phyloP scores from a whole-genome alignment of 2,113 vertebrate species.

The Sterrhoptilus dennistouni region DNA sequence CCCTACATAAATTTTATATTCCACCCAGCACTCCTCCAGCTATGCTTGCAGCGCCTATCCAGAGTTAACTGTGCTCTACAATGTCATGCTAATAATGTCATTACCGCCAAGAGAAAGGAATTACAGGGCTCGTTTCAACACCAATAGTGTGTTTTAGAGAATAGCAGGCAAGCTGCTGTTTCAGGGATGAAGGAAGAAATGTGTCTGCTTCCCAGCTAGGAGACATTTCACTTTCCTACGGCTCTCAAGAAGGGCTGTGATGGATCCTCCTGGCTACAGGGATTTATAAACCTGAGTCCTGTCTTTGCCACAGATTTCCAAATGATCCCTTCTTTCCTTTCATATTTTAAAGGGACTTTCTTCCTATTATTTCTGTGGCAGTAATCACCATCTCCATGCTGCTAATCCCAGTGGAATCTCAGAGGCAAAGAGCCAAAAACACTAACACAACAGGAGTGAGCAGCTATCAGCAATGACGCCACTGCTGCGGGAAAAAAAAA shows the following conservation, averaged over 20 bases:
- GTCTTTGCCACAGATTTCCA: neutral
- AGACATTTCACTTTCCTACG: neutral
- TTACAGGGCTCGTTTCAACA: conserved; percentile 12
- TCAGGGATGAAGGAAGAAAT: neutral
- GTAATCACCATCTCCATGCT: conserved; percentile 14
- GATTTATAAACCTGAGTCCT: neutral
- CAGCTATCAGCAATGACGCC: neutral
- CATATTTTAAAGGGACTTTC: neutral
- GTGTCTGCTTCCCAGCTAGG: neutral
- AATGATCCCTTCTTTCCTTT: neutral
- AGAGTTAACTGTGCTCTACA: neutral
- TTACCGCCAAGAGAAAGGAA: conserved; percentile 20
- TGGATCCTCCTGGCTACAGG: neutral
- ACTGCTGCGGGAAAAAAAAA: neutral
- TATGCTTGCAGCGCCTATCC: neutral
- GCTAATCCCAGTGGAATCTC: conserved; percentile 50
- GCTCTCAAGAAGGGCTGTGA: neutral
- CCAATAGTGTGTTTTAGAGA: neutral
- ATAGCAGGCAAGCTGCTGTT: neutral
- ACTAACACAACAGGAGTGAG: neutral
- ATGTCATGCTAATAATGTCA: conserved; percentile 14
- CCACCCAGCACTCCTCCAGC: neutral
- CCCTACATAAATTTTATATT: neutral
- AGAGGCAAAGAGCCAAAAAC: conserved; percentile 34
- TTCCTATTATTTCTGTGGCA: conserved; percentile 2